phyloP scores from a whole-genome alignment of 2,113 vertebrate species.

The Dasyprocta punctata region DNA sequence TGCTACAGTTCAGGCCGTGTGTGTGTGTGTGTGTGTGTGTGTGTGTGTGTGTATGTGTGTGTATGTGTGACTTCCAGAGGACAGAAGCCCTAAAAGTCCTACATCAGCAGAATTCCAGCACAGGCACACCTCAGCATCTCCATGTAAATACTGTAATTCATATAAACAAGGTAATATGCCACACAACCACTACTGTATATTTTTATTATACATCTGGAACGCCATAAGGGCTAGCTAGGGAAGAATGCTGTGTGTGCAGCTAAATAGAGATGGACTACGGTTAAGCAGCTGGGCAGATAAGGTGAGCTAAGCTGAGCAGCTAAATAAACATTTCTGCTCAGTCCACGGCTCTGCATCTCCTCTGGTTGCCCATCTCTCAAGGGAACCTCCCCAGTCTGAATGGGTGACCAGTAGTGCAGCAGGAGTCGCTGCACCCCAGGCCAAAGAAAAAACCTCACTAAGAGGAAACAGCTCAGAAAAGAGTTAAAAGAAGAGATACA shows the following conservation, averaged over 20 bases:
- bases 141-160: not conserved
- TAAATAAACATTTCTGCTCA: not conserved
- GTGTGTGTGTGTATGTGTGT: too few relatives aligned
- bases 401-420: too few relatives aligned
- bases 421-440: not conserved
- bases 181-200: not conserved
- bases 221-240: not conserved
- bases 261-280: not conserved
- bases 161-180: not conserved
- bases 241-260: not conserved
- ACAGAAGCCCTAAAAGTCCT: not conserved
- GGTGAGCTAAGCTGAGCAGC: not conserved
- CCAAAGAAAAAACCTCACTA: not conserved
- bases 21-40: too few relatives aligned
- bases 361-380: not conserved
- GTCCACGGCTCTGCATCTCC: not conserved
- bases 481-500: not conserved
- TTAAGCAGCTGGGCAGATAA: not conserved
- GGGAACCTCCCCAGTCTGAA: not conserved
- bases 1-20: not conserved
- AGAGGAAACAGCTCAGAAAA: not conserved
- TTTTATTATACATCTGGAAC: not conserved
- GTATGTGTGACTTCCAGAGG: not conserved
- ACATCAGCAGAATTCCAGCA: not conserved
- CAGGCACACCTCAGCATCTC: not conserved